Base-by-base conservation (phyloP, 2,797 vertebrate genomes). In the Anguilla megastoma region DNA sequence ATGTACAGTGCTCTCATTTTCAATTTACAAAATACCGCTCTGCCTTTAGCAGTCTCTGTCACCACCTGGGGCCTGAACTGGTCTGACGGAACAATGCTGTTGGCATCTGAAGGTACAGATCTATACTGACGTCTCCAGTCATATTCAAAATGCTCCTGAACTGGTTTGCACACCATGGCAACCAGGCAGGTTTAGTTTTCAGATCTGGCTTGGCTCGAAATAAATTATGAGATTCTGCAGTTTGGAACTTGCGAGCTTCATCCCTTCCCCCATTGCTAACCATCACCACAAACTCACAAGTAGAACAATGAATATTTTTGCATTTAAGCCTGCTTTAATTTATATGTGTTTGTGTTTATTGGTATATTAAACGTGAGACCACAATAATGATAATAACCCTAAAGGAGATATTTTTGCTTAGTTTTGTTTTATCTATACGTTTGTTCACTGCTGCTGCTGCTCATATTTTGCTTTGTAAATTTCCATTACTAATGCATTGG, bases 11-110 rank as follows among this genome's bases (percentile, higher is more conserved):
- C 41, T 48, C 33, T 41, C 33, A 18, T 45, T 79, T 50, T 50
- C 7, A 45, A 50, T 82, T 50, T 50, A n/a, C 79, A 82, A 82
- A 82, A 82, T 45, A 82, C 21, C 12, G 24, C 79, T 82, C 45
- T 82, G 79, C 79, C 79, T 82, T 33, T 50, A n/a, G 79, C 45
- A n/a, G 79, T 48, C 79, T 82, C 79, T 48, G 79, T 82, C 79
- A 82, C 45, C 41, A 33, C 79, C 45, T 50, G 45, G 45, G 79
- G 79, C 79, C 24, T 48, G 45, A 82, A 82, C 79, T 50, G 41
- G 45, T 21, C 45, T 45, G 6, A 50, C 41, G 10, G 45, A 82
- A 82, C 18, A 82, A 82, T 82, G 79, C 45, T 82, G 79, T 82
- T 82, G 79, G 79, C 21, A 45, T 50, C 50, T 50, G 79, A 82